phyloP scores from a whole-genome alignment of 2,888 invertebrate species.

The Iselma pallidipennis region DNA sequence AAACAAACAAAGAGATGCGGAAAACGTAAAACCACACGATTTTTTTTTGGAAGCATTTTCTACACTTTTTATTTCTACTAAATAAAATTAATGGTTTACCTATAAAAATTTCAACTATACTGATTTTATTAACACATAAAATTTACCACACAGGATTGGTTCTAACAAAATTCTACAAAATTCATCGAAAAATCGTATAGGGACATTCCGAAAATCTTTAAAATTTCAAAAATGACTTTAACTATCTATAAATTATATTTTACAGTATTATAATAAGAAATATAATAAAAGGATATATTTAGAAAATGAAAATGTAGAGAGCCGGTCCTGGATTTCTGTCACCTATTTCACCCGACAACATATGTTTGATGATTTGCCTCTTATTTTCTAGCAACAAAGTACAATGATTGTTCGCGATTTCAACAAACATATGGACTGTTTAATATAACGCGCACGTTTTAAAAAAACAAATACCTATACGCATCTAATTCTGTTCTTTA shows the following conservation, averaged over 20 bases:
- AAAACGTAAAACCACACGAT: not conserved
- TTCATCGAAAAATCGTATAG: not conserved
- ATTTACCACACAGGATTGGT: not conserved
- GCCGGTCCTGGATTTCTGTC: not conserved
- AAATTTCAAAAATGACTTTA: too few species aligned
- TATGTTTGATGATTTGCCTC: not conserved
- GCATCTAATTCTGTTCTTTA: slow-evolving; percentile 26
- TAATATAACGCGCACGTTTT: slow-evolving; percentile 31
- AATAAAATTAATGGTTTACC: slow-evolving; percentile 11
- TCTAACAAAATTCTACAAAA: not conserved
- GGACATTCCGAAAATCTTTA: too few species aligned
- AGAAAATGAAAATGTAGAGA: not conserved
- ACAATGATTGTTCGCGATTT: not conserved
- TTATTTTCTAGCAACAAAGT: not conserved
- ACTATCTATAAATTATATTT: too few species aligned
- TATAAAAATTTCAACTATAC: slow-evolving; percentile 22
- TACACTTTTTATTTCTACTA: not conserved
- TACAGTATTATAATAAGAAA: too few species aligned
- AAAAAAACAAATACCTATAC: slow-evolving; percentile 26
- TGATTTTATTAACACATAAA: slow-evolving; percentile 22
- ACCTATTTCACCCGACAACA: not conserved
- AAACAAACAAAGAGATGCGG: not conserved
- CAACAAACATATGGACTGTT: not conserved
- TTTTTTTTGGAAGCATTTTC: not conserved
- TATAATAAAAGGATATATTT: too few species aligned